Evolutionary conservation across 2,113 vertebrate species (phyloP), one percentile per base, ranked within the genome.

Genomic region (Zosterops borbonicus): DNA sequence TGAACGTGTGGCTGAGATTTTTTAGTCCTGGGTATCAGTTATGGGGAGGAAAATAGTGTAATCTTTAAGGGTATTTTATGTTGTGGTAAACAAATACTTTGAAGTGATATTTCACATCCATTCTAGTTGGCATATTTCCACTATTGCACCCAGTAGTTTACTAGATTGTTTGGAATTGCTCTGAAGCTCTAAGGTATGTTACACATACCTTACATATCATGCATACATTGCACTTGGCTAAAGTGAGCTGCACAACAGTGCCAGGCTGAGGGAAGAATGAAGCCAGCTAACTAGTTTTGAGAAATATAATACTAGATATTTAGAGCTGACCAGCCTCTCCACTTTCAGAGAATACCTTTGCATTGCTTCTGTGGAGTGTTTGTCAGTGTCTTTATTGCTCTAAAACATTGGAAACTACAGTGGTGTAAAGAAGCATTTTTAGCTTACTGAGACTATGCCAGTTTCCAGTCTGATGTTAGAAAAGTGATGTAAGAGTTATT

Each of bases 401-500:
- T 49, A 44, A 90, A 77, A 65, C 92, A 67, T 2, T 70, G 76
- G 71, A 74, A 90, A 59, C 55, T 56, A 29, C 39, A 19, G 11
- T 80, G 31, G 37, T 89, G 23, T 93, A 44, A 79, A 49, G 78
- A 91, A 62, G 58, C 70, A 41, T 83, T 88, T 96, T 92, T 85
- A 81, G 50, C 76, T 67, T 80, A 3, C 25, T 70, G 67, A 84
- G 59, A 41, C 62, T 67, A 50, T 86, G 71, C 75, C 68, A 56
- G 60, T 71, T 96, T 78, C 52, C 86, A 60, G 56, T 95, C 79
- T 68, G 63, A 44, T 90, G 79, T 80, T 94, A 90, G 76, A 44
- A 64, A 52, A 89, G 25, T 93, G 94, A 90, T 95, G 76, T 86
- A 94, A 95, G 88, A 93, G 88, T 96, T 96, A 96, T 90, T 94